Evolutionary conservation across 1,140 invertebrate species (phyloP).

Genomic region (Bombus difficillimus): DNA sequence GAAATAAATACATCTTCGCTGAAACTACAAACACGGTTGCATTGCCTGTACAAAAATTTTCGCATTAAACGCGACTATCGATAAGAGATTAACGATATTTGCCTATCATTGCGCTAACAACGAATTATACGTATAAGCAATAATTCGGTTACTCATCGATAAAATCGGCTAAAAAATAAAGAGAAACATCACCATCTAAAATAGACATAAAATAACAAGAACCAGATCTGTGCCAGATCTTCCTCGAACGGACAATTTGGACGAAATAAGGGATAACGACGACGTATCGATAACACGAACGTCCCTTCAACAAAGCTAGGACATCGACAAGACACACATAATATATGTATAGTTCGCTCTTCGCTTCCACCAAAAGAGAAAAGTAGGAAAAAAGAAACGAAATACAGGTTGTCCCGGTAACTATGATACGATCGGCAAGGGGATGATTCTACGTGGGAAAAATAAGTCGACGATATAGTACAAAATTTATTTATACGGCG

Average conservation of each 20-base stretch:
- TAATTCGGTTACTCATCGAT: neutral
- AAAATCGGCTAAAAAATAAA: neutral
- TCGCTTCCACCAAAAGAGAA: neutral
- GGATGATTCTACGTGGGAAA: neutral
- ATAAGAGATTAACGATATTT: constrained; percentile 25
- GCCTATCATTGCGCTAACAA: neutral
- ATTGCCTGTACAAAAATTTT: neutral
- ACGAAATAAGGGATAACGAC: constrained; percentile 31
- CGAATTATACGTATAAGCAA: neutral
- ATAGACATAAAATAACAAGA: neutral
- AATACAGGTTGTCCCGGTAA: neutral
- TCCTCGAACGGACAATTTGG: neutral
- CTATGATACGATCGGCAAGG: neutral
- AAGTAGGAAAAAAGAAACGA: neutral
- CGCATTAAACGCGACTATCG: no score
- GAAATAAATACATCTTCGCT: constrained; percentile 57
- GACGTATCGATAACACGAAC: neutral
- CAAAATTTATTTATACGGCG: neutral
- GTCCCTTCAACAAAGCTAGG: neutral
- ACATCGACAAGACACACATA: neutral
- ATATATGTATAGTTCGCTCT: neutral
- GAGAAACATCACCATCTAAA: neutral
- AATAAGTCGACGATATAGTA: neutral
- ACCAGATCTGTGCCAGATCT: neutral
- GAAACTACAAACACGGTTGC: constrained; percentile 24